Evolutionary conservation across 1,140 invertebrate genomes (phyloP), one percentile per base, ranked within the genome.

Genomic region (Aradophagus sp.): DNA sequence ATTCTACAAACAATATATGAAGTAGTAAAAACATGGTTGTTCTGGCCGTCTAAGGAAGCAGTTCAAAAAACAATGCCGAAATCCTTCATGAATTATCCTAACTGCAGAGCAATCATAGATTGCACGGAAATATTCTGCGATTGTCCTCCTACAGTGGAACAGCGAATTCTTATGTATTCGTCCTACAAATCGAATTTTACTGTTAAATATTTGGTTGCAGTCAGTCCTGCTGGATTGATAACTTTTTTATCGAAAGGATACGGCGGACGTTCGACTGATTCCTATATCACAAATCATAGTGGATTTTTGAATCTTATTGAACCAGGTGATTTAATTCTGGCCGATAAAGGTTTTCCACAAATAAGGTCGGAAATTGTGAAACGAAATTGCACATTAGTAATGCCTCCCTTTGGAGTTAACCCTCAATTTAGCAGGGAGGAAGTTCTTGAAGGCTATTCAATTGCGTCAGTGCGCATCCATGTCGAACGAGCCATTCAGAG

Each of bases 311-410:
- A 77, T 14, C 47, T 76, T 16, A 23, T 83, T 5, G 74, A 81
- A 63, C 42, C 59, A 11, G 77, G 72, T 7, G 82, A 83, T 73
- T 20, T 48, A 14, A 55, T 82, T 19, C 67, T 84, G 59, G 50
- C 26, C 0, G 50, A 55, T 20, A 53, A 39, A 41, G 48, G 48
- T 7, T 45, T 45, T 17, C 42, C 42, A 19, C 36, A 53, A 53
- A 69, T 66, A 41, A 34, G 41, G 55, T 29, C 53, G 17, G 66
- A 72, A 44, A 48, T 59, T 20, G 13, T 15, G n/a, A 20, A 32
- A 32, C 19, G 17, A 10, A 29, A 65, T 8, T 45, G 44, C 31
- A 53, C 29, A 12, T 47, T 59, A 14, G 42, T 41, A 0, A 52
- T 68, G 32, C 65, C 65, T 45, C 55, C 53, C 10, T 68, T 59